Base-by-base conservation (phyloP, 1,140 invertebrate species). In the Drosophila burlai region DNA sequence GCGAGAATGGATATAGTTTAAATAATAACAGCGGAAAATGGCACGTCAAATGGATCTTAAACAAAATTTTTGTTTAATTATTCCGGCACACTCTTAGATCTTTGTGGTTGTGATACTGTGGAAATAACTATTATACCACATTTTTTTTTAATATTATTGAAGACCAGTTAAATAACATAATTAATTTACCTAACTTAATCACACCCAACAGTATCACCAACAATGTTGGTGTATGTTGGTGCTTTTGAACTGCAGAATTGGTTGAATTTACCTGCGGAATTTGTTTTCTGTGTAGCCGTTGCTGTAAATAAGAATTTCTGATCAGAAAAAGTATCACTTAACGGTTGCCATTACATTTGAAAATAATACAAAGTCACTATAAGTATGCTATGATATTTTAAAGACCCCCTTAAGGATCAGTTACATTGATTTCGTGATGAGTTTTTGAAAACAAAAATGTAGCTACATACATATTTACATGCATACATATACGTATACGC, bases 361-460 rank as follows among this genome's bases (percentile, higher is more conserved):
- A 26, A 49, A 16, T 26, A 9, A 16, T 26, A 15, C 1, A 8
- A 24, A 13, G 13, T 49, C 21, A 31, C 16, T 7, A 15, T 18
- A 52, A 52, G 50, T 52, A 18, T 13, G 50, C 50, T 18, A 18
- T 52, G 29, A 21, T 52, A 52, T 13, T 34, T 34, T 52, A 11
- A 11, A 0, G 4, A 31, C 13, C 40, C 40, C 7, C 0, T 43
- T 42, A 43, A 43, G 42, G 8, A 43, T 43, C 8, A 9, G 8
- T 10, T 18, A 4, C 6, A 16, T 40, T 7, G n/a, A 45, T 38
- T 55, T 24, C 52, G 15, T 6, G 15, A 24, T 38, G 21, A 24
- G 9, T 26, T 57, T 50, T 40, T 16, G 9, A 40, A 40, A 57
- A 57, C 36, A 57, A 26, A 40, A 16, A 34, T 16, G 8, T 24